Evolutionary conservation across 2,113 vertebrate genomes (phyloP), one percentile per base, ranked within the genome.

Genomic region (Odocoileus hemionus): DNA sequence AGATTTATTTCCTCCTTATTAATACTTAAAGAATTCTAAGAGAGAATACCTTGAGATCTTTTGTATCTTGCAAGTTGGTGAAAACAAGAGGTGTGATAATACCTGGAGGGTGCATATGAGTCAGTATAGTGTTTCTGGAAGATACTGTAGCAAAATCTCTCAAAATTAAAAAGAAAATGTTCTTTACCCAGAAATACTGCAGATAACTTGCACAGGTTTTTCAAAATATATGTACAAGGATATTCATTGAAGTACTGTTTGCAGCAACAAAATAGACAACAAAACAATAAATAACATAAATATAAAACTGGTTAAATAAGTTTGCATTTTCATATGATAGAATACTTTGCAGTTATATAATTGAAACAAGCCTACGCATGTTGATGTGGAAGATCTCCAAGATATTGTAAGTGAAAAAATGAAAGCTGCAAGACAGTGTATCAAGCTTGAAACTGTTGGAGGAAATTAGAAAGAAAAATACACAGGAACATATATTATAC

Each of bases 401-500:
- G 70, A 64, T 58, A 60, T 1, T 61, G 4, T 90, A 78, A 52
- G 45, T 84, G 94, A 61, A 54, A 60, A 94, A 89, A 83, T 17
- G 25, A 85, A 95, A 45, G 21, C 60, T 64, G 50, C 4, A 86
- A 23, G 43, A 30, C 23, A 86, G 0, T 43, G 17, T 67, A 2
- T 82, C 47, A 82, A 61, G 30, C 45, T 14, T 54, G 50, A n/a
- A 54, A 14, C 79, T 82, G 78, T 33, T 36, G 50, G 33, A 33
- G 33, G 50, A 93, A 93, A 86, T 89, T 58, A 82, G 64, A 86
- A 97, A 96, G 74, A 91, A 96, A 95, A 93, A 54, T 25, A 80
- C 54, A 50, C 1, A 87, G 45, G 14, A 91, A 25, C 3, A 47
- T 78, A n/a, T n/a, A 36, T 36, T 60, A 6, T 76, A 47, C 12